These are phyloP conservation scores for Chiroxiphia lanceolata DNA, from an alignment of 2,797 vertebrate genomes.

Conservation along the genomic window DNA sequence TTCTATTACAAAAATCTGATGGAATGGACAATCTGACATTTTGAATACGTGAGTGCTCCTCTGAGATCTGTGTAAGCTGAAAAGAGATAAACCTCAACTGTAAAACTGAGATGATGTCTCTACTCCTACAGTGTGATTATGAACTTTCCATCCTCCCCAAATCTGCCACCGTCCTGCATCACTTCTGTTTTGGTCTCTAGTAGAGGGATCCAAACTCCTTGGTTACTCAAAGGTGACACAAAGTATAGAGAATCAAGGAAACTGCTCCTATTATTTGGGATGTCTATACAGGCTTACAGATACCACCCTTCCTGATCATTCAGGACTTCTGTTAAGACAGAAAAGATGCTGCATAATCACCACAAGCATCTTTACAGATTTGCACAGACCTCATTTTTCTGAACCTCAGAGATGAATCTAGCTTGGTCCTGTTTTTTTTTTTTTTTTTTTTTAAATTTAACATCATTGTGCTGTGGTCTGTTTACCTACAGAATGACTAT, in stretches of 20 bases:
- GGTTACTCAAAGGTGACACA: background rate
- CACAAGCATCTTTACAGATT: background rate
- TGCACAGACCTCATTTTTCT: background rate
- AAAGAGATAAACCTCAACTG: background rate
- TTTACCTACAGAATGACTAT: background rate
- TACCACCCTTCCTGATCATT: background rate
- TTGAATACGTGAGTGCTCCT: background rate
- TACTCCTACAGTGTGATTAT: background rate
- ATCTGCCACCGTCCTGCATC: background rate
- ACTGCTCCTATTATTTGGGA: background rate
- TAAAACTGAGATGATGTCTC: background rate
- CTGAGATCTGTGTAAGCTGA: background rate
- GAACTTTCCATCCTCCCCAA: background rate
- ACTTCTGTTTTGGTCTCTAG: background rate
- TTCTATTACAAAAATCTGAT: background rate
- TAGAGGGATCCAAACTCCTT: background rate
- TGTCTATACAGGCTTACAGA: background rate
- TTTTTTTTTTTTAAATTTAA: background rate
- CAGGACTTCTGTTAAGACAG: background rate
- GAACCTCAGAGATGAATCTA: background rate
- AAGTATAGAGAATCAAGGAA: background rate
- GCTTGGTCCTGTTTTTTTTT: background rate
- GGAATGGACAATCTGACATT: background rate
- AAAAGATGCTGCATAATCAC: background rate
- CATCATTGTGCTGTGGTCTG: background rate